These are phyloP conservation scores for Salticus scenicus DNA, from an alignment of 2,888 invertebrate genomes.

Conservation along the genomic window DNA sequence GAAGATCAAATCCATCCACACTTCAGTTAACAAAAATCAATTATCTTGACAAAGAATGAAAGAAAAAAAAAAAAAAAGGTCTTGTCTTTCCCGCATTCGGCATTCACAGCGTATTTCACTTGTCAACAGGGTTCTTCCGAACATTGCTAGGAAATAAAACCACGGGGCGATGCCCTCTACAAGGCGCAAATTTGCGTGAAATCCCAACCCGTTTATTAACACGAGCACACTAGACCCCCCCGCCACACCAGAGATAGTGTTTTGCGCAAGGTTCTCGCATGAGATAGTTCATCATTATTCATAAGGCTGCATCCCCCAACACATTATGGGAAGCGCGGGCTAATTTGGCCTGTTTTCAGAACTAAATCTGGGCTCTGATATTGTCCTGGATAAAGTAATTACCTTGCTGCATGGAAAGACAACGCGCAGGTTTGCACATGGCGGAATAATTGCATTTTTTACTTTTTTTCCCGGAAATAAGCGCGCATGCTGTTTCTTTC, in stretches of 20 bases:
- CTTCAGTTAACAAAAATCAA: neutral
- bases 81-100: neutral
- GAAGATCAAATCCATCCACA: too few relatives aligned
- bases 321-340: slow-evolving; percentile 16
- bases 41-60: neutral
- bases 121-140: neutral
- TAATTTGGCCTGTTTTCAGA: slow-evolving; percentile 56
- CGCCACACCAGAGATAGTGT: slow-evolving; percentile 18
- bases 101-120: neutral
- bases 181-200: slow-evolving; percentile 46
- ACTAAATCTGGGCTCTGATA: slow-evolving; percentile 31
- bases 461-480: neutral
- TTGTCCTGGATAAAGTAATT: slow-evolving; percentile 33
- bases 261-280: slow-evolving; percentile 36
- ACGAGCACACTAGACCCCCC: neutral
- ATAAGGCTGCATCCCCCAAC: slow-evolving; percentile 35
- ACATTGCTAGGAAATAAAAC: slow-evolving; percentile 39
- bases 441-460: slow-evolving; percentile 14
- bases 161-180: slow-evolving; percentile 16
- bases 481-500: too few relatives aligned
- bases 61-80: neutral
- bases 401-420: slow-evolving; percentile 27
- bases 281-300: slow-evolving; percentile 63
- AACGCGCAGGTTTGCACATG: neutral
- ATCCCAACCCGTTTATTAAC: slow-evolving; percentile 51